Evolutionary conservation across 2,888 invertebrate genomes (phyloP).

Genomic region (Diplazon laetatorius): DNA sequence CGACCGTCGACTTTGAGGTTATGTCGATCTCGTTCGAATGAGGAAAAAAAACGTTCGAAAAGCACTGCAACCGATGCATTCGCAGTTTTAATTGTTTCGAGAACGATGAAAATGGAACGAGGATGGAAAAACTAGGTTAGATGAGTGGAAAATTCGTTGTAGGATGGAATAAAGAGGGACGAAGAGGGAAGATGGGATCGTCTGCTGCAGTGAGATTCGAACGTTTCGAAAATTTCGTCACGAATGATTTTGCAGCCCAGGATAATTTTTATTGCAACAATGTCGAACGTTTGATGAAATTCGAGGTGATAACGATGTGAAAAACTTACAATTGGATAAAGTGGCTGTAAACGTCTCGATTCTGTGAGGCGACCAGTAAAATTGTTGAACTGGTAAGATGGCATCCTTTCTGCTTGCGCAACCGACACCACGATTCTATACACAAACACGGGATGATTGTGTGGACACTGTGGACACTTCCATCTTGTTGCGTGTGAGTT

Average conservation of each 20-base stretch:
- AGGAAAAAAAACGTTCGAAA: no score
- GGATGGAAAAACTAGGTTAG: no score
- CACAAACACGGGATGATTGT: no score
- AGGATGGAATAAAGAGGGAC: background rate
- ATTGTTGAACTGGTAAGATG: constrained; percentile 69
- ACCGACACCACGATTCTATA: constrained; percentile 1
- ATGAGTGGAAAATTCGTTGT: background rate
- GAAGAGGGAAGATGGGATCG: background rate
- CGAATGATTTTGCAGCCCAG: background rate
- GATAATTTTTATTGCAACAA: background rate
- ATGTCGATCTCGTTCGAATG: no score
- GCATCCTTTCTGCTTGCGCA: constrained; percentile 68
- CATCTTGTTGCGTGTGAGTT: no score
- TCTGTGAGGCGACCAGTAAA: constrained; percentile 69
- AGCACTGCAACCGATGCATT: no score
- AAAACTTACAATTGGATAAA: constrained; percentile 69
- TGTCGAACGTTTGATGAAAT: background rate
- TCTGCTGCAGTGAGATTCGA: constrained; percentile 3
- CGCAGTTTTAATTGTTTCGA: no score
- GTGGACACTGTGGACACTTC: no score
- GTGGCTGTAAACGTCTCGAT: constrained; percentile 67
- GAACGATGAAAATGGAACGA: background rate
- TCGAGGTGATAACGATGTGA: background rate
- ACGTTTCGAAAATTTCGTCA: background rate
- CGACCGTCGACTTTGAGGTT: no score